A percentile compares a stretch with the other conserved stretches of the same genome.
Evolutionary conservation across 2,888 invertebrate genomes (phyloP).

Genomic region (Morpho achilles): DNA sequence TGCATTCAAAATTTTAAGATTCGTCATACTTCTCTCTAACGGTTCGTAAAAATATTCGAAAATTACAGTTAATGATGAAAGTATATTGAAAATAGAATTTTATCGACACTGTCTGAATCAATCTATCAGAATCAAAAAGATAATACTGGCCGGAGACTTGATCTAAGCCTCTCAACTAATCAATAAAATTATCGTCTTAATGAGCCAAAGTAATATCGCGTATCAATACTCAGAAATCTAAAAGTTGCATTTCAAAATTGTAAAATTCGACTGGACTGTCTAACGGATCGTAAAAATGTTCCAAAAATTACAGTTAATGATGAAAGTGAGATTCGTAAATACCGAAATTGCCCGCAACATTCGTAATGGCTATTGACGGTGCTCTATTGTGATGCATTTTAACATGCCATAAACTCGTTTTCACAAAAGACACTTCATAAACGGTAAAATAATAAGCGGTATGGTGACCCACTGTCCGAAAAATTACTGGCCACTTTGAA

Average conservation of each 20-base stretch:
- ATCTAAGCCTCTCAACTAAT: no score
- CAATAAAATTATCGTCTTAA: no score
- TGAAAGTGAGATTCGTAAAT: slow-evolving; percentile 45
- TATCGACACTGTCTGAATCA: no score
- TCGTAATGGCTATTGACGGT: slow-evolving; percentile 33
- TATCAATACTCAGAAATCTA: not conserved
- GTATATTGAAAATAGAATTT: no score
- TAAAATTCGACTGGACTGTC: slow-evolving; percentile 27
- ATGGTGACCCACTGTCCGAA: slow-evolving; percentile 44
- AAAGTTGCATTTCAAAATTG: slow-evolving; percentile 13
- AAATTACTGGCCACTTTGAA: slow-evolving; percentile 46
- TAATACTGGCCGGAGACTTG: no score
- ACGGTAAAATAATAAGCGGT: slow-evolving; percentile 40
- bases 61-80: not conserved
- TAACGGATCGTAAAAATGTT: slow-evolving; percentile 64
- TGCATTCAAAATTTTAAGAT: not conserved
- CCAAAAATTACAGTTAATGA: slow-evolving; percentile 62
- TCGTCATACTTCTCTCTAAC: not conserved
- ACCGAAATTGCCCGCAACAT: slow-evolving; percentile 49
- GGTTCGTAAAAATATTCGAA: not conserved
- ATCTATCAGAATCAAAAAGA: no score
- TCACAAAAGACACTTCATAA: slow-evolving; percentile 40
- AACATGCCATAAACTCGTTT: slow-evolving; percentile 33
- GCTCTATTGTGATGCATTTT: slow-evolving; percentile 49
- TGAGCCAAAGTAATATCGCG: no score